phyloP scores from a whole-genome alignment of 1,140 invertebrate genomes.

The Drosophila sp. region DNA sequence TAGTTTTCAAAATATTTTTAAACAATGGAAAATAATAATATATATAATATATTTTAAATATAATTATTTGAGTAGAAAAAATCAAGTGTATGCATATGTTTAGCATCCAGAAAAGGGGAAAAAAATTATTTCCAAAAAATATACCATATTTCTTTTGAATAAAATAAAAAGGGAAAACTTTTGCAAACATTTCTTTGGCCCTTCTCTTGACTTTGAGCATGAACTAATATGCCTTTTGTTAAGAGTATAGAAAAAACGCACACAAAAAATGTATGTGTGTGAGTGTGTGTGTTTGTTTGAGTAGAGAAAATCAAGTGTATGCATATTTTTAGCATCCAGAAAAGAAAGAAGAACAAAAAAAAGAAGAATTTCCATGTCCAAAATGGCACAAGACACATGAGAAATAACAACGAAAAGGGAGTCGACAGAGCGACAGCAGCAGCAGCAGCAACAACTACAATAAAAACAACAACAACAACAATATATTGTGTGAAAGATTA shows the following conservation, averaged over 20 bases:
- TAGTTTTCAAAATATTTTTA: too few species aligned
- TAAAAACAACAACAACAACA: neutral
- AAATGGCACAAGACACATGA: constrained; percentile 10
- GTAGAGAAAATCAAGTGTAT: constrained; percentile 8
- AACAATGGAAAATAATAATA: too few species aligned
- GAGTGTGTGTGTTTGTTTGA: neutral
- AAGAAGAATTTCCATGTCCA: constrained; percentile 7
- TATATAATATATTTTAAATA: too few species aligned
- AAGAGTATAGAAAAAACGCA: neutral
- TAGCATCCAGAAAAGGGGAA: too few species aligned
- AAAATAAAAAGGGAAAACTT: too few species aligned
- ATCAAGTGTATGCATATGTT: too few species aligned
- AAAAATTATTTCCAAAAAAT: too few species aligned
- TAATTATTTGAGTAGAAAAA: too few species aligned
- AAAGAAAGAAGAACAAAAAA: neutral
- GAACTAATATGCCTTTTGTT: neutral
- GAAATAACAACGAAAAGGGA: constrained; percentile 19
- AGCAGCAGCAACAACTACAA: neutral
- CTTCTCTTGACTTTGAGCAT: too few species aligned
- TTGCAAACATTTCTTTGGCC: too few species aligned
- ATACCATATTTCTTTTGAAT: too few species aligned
- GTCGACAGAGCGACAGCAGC: constrained; percentile 9
- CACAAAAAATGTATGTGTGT: neutral
- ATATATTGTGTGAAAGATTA: constrained; percentile 45
- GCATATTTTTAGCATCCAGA: constrained; percentile 11